A percentile compares a stretch with the other conserved stretches of the same genome.
Evolutionary conservation across 2,888 invertebrate species (phyloP).

Genomic region (Serripes groenlandicus): DNA sequence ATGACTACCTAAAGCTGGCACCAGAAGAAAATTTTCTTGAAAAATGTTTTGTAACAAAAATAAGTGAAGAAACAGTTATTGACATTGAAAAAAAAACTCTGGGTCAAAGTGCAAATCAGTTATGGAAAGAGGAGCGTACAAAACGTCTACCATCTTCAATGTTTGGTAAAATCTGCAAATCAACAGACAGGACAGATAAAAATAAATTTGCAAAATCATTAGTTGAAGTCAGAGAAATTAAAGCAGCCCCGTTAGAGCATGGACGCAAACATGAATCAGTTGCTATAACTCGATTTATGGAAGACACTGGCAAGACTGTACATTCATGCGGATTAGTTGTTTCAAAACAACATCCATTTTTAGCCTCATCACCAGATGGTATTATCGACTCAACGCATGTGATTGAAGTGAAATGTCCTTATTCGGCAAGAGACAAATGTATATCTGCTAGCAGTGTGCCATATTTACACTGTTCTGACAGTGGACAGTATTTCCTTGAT

Average conservation of each 20-base stretch:
- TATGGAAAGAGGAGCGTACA: constrained; percentile 32
- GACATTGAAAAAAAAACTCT: constrained; percentile 26
- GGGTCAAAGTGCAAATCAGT: constrained; percentile 10
- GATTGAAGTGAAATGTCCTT: constrained; percentile 57
- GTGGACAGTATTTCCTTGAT: constrained; percentile 11
- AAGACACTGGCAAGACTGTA: constrained; percentile 9
- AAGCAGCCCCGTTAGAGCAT: constrained; percentile 34
- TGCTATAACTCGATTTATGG: constrained; percentile 22
- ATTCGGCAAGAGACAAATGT: constrained; percentile 7
- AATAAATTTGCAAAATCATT: constrained; percentile 1
- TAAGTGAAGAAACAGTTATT: neutral
- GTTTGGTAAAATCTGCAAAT: constrained; percentile 38
- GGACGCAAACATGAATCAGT: constrained; percentile 38
- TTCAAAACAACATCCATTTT: constrained; percentile 28
- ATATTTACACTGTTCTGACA: constrained; percentile 28
- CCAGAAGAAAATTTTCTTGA: constrained; percentile 50
- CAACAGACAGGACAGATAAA: constrained; percentile 17
- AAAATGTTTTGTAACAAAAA: constrained; percentile 4
- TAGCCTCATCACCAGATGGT: constrained; percentile 48
- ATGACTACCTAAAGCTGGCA: constrained; percentile 53
- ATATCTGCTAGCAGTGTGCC: constrained; percentile 29
- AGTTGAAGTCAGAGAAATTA: neutral
- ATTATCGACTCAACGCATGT: constrained; percentile 29
- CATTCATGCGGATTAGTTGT: constrained; percentile 32
- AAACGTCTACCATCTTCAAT: constrained; percentile 45